Base-by-base conservation (phyloP, 2,797 vertebrate genomes). In the Eulemur mongoz region DNA sequence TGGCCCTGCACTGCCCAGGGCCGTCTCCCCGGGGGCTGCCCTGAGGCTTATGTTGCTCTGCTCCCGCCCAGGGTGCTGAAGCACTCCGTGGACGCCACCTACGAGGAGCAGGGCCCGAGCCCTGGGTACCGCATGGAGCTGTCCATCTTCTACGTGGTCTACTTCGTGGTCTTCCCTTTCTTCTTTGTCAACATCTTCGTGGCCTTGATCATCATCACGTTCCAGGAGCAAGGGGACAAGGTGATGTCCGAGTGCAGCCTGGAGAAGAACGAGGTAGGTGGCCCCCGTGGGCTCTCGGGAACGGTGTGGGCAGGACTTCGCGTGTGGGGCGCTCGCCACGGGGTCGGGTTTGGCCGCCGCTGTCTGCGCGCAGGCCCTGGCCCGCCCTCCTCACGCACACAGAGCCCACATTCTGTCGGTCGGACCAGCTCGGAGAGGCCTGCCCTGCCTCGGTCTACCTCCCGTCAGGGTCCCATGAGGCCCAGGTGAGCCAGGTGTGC, bases 121-220 rank as follows among this genome's bases (percentile, higher is more conserved):
- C 99, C 99, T 6, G 99, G 99, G 83, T 99, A 99, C 98, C 98
- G 99, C 90, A 99, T 99, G 98, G 99, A 99, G 98, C 99, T 99
- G 98, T 99, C 99, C 95, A 99, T 99, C 98, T 99, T 99, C 99
- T 99, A 99, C 1, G 99, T 99, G 96, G 99, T 99, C 95, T 99
- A 99, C 98, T 99, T 99, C 94, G 99, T 99, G 72, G 99, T 99
- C 97, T 99, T 99, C 98, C 99, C 99, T 91, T 99, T 99, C 98
- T 99, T 99, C 99, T 99, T 99, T 45, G 99, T 99, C 98, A 99
- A 99, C 98, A 99, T 99, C 98, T 99, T 99, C 17, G 99, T 99
- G 84, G 99, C 99, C 86, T 98, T 99, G 97, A 99, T 99, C 98
- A 99, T 99, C 98, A 99, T 99, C 98, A 99, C 99, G 79, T 99